These are phyloP conservation scores for Ictalurus punctatus DNA, from an alignment of 2,113 vertebrate species.

Conservation along the genomic window DNA sequence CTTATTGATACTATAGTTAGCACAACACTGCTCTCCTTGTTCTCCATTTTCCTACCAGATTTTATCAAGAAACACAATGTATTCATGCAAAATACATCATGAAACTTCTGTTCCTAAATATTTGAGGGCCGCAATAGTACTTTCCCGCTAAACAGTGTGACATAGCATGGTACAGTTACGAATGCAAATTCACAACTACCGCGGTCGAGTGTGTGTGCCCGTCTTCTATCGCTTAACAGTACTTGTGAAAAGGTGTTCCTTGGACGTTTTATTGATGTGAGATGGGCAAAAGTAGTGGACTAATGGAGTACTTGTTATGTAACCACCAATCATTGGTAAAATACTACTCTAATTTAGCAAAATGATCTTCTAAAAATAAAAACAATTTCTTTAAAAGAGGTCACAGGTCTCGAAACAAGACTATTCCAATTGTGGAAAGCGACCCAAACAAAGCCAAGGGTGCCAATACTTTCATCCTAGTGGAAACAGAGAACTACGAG, in stretches of 20 bases:
- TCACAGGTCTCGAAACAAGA: background rate
- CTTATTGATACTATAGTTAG: constrained; percentile 41
- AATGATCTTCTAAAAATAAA: background rate
- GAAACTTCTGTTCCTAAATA: background rate
- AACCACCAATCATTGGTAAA: background rate
- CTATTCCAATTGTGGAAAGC: background rate
- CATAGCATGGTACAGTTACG: background rate
- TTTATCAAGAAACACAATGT: background rate
- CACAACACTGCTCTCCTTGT: constrained; percentile 12
- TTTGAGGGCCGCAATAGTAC: background rate
- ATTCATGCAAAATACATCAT: background rate
- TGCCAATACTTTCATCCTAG: background rate
- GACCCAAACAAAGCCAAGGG: background rate
- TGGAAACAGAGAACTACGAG: background rate
- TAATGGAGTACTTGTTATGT: background rate
- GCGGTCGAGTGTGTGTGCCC: background rate
- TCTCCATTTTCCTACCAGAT: background rate
- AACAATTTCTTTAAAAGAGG: background rate
- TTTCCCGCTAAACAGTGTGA: background rate
- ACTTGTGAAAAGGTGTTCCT: background rate
- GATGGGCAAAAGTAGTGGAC: background rate
- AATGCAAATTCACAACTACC: background rate
- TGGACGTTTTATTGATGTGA: background rate
- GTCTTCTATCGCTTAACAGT: background rate
- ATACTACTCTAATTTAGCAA: background rate